Conservation (phyloP, 2,113 vertebrate genomes). For the crab-eating macaque (Macaca fascicularis) region T2T-MFA8v1.1 NC_088376.1:46441001-46441500, state of each 20-base stretch:
- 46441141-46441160: neutral
- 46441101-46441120: neutral
- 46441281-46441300: neutral
- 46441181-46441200: neutral
- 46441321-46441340: neutral
- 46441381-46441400: neutral
- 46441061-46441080: neutral
- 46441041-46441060: neutral
- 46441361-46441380: constrained; percentile 29
- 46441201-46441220: neutral
- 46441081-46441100: neutral
- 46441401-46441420: neutral
- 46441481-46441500: neutral
- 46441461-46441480: neutral
- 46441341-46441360: neutral
- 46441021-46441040: neutral
- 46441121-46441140: neutral
- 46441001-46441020: neutral
- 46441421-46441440: neutral
- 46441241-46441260: neutral
- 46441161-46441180: neutral
- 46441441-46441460: neutral
- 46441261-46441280: constrained; percentile 23
- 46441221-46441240: constrained; percentile 3
- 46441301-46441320: constrained; percentile 36